Base-by-base conservation (phyloP, 2,888 invertebrate genomes). In the Falcaria lacertinaria region DNA sequence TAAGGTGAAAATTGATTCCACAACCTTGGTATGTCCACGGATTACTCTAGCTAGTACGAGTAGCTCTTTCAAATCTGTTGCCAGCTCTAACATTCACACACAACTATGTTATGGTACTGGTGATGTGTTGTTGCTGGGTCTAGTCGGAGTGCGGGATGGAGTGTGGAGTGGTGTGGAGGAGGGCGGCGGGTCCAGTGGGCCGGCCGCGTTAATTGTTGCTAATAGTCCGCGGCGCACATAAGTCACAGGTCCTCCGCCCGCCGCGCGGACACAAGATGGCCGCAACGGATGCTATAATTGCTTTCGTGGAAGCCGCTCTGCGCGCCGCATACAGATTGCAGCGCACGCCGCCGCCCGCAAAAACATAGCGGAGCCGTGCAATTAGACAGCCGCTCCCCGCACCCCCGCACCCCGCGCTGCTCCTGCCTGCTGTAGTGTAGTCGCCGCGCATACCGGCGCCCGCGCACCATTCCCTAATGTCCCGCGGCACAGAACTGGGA, bases 201-300 rank as follows among this genome's bases (percentile, higher is more conserved):
- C 33, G 34, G 33, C 41, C 37, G 69, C 74, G 76, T 73, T 80
- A 74, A 81, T 79, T 68, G 79, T 60, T 57, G 69, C 65, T 80
- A 76, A 81, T 80, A 73, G 77, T 45, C 48, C 54, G 15, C 17
- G 33, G 19, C 38, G 44, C 35, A 39, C 41, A 37, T 33, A 41
- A 37, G 41, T 32, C 43, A 43, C 34, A 25, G 37, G 35, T 35
- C 44, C 42, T 36, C 19, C 35, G 35, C n/a, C 19, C 35, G 35
- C 8, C 33, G 45, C 47, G 36, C 32, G 15, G 50, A 44, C 49
- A 64, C 81, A 86, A 85, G 75, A 86, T 86, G 86, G 86, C 86
- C 75, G 82, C 78, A 67, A 69, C 81, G 82, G 83, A 78, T 75
- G 83, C 81, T 64, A 75, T 87, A 87, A 87, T 86, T 83, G 80